Base-by-base conservation (phyloP, 2,888 invertebrate genomes). In the Parascotia fuliginaria region DNA sequence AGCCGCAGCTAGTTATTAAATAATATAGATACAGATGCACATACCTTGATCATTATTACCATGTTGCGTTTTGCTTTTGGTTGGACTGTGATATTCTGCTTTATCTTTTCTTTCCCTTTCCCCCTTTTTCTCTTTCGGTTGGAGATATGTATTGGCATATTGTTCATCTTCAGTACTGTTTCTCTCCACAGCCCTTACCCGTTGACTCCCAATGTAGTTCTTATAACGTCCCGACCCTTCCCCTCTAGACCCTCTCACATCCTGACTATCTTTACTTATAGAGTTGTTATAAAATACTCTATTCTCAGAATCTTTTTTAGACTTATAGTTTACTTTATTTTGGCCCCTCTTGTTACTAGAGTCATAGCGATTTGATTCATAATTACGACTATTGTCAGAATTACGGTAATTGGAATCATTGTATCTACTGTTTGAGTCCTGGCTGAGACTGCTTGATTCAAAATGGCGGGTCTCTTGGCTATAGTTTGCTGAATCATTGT, bases 271-370 rank as follows among this genome's bases (percentile, higher is more conserved):
- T 64, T 87, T 88, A 64, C 71, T 79, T 36, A 85, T 82, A 34
- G 81, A 68, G 65, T 88, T 91, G 62, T 90, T 91, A 50, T 91
- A 90, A 56, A 87, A 91, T 28, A 87, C 90, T 11, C 86, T 78
- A 44, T 79, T 78, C 43, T 89, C 88, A 37, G 77, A 47, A 42
- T 90, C 89, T 73, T 85, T 79, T 51, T 83, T 89, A 29, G 70
- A 60, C 67, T 87, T 90, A 28, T 77, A 65, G 59, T 79, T 86
- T 12, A 60, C 53, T 68, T 84, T 88, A 16, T 74, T 53, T 75
- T 83, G 85, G 64, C 82, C 79, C 58, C 76, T 82, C 55, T 84
- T 81, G 43, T 78, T 61, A 36, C 62, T 67, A 34, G 67, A 55
- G 44, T 70, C 70, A 36, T 72, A 68, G 53, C 47, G 52, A 34